Evolutionary conservation across 1,140 invertebrate species (phyloP), one percentile per base, ranked within the genome.

Genomic region (Lasioglossum albipes): DNA sequence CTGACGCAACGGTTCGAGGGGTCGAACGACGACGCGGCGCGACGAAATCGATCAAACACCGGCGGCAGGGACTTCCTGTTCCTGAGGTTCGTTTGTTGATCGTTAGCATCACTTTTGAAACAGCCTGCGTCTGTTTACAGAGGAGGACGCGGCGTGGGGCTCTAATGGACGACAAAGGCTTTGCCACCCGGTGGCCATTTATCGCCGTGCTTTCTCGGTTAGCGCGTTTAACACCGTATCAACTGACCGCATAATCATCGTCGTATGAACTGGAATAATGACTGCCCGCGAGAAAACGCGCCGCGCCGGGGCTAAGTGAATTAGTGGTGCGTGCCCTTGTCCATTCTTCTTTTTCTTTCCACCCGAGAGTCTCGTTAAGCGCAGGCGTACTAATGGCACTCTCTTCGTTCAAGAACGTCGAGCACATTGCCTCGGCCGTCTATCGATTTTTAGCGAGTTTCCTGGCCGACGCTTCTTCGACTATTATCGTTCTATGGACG

Each of bases 161-260:
- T 82, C 86, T 87, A 87, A 87, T 87, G 76, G 64, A 84, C 42
- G 62, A 66, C 79, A 65, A 82, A 80, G 75, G 52, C 83, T 70
- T 71, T 59, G 69, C 66, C 59, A 54, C 45, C 75, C 75, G 61
- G 64, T n/a, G 62, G 45, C 57, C 86, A 73, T 79, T 87, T 87
- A 87, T 78, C 86, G 82, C 65, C 20, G 69, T 64, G 57, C 71
- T 75, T 71, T 78, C 75, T 81, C 78, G 81, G 75, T 90, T 90
- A 90, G 85, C 82, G 75, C 76, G 75, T 88, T 90, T 90, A 90
- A 81, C 88, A 84, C 81, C 73, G 69, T 83, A 79, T 82, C 82
- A 79, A 88, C 82, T 82, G 81, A 87, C 86, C 83, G 75, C 79
- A 77, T 85, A 88, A 89, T 89, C 81, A 87, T 83, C 79, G 76